Evolutionary conservation across 2,113 vertebrate species (phyloP), one percentile per base, ranked within the genome.

Genomic region (Elgaria multicarinata): DNA sequence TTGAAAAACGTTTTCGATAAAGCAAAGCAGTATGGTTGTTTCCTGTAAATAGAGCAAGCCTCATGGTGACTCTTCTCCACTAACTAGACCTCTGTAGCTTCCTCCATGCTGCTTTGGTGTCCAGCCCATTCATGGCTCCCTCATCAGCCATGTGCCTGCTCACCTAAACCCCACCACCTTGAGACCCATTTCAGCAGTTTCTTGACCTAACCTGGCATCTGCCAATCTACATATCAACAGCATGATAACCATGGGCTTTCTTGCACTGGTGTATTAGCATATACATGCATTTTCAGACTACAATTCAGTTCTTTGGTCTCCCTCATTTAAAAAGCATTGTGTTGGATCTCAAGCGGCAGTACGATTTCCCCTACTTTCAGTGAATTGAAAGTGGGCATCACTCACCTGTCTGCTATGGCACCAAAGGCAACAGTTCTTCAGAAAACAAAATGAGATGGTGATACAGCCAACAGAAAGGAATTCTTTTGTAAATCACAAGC

Each of bases 341-440:
- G 0, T 33, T 18, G 16, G 14, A 2, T 13, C 76, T 66, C 31
- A 50, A 39, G 24, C 16, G 7, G 18, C 6, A 58, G 22, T 10
- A 64, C 3, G 36, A 8, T 20, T 14, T 6, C 33, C 6, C 1
- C 3, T 64, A 9, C 55, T 26, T 24, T 44, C 36, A 42, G 36
- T 36, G n/a, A 74, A 72, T 2, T 10, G 42, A 58, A 6, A 72
- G 24, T 28, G 16, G 26, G 24, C 36, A 67, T 39, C 13, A 77
- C 90, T 90, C 64, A 87, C 85, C 72, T 42, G 66, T 58, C n/a
- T 46, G 55, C 75, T 77, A 74, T 66, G 20, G 12, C 83, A 89
- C 12, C 2, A 55, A 42, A 74, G 53, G 4, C 0, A 13, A 58
- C 1, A 18, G 64, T 31, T 80, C 20, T 12, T 86, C 76, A 72